Percentiles rank a stretch among this genome's conserved stretches.
Evolutionary conservation across 2,797 vertebrate genomes (phyloP).

Genomic region (Chromobotia macracanthus): DNA sequence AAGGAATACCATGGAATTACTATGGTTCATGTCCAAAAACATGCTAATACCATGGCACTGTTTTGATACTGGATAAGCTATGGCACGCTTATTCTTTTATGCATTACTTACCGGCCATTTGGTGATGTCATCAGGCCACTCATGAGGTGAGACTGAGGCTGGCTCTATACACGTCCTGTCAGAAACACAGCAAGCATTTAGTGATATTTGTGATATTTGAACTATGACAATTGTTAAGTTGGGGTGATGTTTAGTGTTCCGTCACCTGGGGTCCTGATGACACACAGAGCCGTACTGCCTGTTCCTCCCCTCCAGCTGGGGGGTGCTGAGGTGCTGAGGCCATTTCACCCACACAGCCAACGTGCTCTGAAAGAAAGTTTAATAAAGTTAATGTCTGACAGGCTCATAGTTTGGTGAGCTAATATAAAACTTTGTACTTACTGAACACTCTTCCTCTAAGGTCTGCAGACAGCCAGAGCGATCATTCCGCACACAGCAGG

Average conservation of each 20-base stretch:
- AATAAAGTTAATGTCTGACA: neutral
- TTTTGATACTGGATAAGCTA: neutral
- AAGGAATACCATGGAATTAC: too few relatives aligned
- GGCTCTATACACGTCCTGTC: slow-evolving; percentile 92
- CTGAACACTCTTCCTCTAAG: slow-evolving; percentile 92
- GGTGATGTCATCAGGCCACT: slow-evolving; percentile 98
- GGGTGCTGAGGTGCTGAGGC: slow-evolving; percentile 86
- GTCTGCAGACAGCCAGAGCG: slow-evolving; percentile 96
- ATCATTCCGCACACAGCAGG: slow-evolving; percentile 96
- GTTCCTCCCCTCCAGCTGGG: slow-evolving; percentile 76
- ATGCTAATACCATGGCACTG: too few relatives aligned
- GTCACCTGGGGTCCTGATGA: slow-evolving; percentile 95
- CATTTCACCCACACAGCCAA: slow-evolving; percentile 96
- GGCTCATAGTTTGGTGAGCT: neutral
- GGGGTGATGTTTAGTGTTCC: neutral
- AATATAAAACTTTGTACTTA: slow-evolving; percentile 68
- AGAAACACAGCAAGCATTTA: slow-evolving; percentile 3
- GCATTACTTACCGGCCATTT: slow-evolving; percentile 96
- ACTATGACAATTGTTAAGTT: neutral
- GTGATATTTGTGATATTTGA: neutral
- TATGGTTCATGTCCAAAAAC: too few relatives aligned
- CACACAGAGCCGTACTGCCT: slow-evolving; percentile 91
- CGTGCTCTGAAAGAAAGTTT: slow-evolving; percentile 78
- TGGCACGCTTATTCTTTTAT: neutral
- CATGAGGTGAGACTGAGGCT: slow-evolving; percentile 90